A percentile compares a stretch with the other conserved stretches of the same genome.
phyloP scores from a whole-genome alignment of 2,113 vertebrate species.

The Protobothrops flavoviridis region DNA sequence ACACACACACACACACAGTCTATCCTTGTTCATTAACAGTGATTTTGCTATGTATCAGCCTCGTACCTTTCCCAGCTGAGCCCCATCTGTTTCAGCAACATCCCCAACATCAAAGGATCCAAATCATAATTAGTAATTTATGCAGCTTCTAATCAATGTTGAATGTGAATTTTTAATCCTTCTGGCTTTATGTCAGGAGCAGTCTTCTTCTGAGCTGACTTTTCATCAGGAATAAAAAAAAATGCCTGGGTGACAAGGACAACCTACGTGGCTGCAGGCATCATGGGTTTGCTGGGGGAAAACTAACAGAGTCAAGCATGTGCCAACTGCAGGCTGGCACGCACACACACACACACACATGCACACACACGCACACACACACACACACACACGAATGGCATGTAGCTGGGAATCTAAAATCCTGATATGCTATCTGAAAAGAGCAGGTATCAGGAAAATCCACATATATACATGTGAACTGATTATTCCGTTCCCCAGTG shows the following conservation, averaged over 20 bases:
- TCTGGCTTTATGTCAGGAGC: constrained; percentile 16
- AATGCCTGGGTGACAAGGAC: not conserved
- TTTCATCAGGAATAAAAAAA: not conserved
- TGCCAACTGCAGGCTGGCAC: not conserved
- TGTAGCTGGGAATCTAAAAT: not conserved
- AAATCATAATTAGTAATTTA: constrained; percentile 40
- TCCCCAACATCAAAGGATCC: constrained; percentile 13
- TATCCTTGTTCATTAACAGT: constrained; percentile 14
- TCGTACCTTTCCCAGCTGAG: constrained; percentile 26
- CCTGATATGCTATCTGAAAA: not conserved
- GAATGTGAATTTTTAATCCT: constrained; percentile 39
- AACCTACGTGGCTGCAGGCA: not conserved
- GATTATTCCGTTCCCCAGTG: not conserved
- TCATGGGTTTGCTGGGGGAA: not conserved
- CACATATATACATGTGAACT: not conserved
- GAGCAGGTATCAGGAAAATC: not conserved
- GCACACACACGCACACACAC: not conserved
- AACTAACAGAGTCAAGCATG: not conserved
- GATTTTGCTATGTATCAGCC: not conserved
- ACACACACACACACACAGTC: not conserved
- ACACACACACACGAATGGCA: not conserved
- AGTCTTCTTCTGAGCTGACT: not conserved
- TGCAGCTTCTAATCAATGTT: constrained; percentile 37
- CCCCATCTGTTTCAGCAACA: constrained; percentile 19
- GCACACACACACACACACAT: not conserved